A percentile compares a stretch with the other conserved stretches of the same genome.
Evolutionary conservation across 2,113 vertebrate species (phyloP).

Genomic region (Oncorhynchus keta): DNA sequence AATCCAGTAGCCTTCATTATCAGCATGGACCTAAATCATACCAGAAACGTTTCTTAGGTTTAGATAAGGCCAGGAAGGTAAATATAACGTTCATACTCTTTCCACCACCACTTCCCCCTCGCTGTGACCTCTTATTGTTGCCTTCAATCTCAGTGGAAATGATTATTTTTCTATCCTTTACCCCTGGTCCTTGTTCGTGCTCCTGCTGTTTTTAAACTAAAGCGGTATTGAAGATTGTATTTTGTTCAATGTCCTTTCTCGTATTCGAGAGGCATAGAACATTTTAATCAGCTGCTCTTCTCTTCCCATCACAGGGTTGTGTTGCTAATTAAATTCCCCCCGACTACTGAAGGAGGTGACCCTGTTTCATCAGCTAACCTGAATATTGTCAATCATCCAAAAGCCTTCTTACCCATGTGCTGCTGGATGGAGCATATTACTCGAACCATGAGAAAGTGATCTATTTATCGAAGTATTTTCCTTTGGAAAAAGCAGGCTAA

Average conservation of each 20-base stretch:
- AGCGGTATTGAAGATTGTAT: slow-evolving; percentile 11
- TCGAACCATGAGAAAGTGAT: neutral
- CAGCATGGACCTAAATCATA: too few relatives aligned
- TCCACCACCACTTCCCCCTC: too few relatives aligned
- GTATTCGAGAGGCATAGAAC: slow-evolving; percentile 18
- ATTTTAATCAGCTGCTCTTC: slow-evolving; percentile 23
- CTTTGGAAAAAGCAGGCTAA: neutral
- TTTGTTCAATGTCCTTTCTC: slow-evolving; percentile 15
- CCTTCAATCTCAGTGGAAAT: slow-evolving; percentile 28
- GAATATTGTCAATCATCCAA: slow-evolving; percentile 1
- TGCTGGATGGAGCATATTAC: neutral
- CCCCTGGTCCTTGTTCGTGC: neutral
- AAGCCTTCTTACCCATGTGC: neutral
- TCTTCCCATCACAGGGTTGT: slow-evolving; percentile 8
- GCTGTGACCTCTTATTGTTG: slow-evolving; percentile 23
- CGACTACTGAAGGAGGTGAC: slow-evolving; percentile 28
- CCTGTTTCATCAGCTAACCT: slow-evolving; percentile 13
- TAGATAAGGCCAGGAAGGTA: neutral
- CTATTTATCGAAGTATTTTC: neutral
- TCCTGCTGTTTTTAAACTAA: neutral
- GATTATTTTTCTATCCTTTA: neutral
- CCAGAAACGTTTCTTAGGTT: too few relatives aligned
- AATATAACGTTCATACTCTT: neutral
- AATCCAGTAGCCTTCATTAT: too few relatives aligned
- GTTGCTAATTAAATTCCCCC: slow-evolving; percentile 36